Conservation (phyloP, 2,888 invertebrate genomes). For the Hipparchia semele region DNA sequence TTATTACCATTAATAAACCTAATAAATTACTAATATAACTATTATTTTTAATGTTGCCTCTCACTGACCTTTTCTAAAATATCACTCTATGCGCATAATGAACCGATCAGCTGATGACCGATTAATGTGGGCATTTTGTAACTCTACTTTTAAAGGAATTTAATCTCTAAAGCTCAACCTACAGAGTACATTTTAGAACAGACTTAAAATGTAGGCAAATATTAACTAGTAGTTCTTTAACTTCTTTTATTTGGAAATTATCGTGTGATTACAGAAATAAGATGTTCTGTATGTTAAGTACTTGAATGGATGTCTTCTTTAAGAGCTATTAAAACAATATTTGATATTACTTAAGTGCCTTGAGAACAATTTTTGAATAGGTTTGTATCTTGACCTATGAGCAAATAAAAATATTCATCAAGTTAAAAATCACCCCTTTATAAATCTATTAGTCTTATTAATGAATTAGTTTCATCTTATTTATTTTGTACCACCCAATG, state of each 20-base stretch:
- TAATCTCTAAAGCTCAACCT: not conserved
- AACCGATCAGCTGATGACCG: slow-evolving; percentile 31
- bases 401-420: too few relatives aligned
- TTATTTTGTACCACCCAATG: too few relatives aligned
- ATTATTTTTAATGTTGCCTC: not conserved
- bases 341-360: not conserved
- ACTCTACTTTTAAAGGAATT: not conserved
- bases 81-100: slow-evolving; percentile 20
- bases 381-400: too few relatives aligned
- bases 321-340: not conserved
- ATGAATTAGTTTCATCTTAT: too few relatives aligned
- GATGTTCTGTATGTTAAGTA: not conserved
- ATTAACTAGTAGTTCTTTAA: slow-evolving; percentile 8
- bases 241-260: slow-evolving; percentile 18
- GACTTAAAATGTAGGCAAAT: not conserved
- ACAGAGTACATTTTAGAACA: not conserved
- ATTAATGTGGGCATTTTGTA: slow-evolving; percentile 25
- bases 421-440: too few relatives aligned
- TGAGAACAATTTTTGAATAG: not conserved
- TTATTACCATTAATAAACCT: too few relatives aligned
- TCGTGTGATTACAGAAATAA: slow-evolving; percentile 5
- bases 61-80: slow-evolving; percentile 6
- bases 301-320: not conserved
- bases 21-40: too few relatives aligned
- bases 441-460: too few relatives aligned